These are phyloP conservation scores for Ceratoteleas bidentatus DNA, from an alignment of 1,140 invertebrate species.

Conservation along the genomic window DNA sequence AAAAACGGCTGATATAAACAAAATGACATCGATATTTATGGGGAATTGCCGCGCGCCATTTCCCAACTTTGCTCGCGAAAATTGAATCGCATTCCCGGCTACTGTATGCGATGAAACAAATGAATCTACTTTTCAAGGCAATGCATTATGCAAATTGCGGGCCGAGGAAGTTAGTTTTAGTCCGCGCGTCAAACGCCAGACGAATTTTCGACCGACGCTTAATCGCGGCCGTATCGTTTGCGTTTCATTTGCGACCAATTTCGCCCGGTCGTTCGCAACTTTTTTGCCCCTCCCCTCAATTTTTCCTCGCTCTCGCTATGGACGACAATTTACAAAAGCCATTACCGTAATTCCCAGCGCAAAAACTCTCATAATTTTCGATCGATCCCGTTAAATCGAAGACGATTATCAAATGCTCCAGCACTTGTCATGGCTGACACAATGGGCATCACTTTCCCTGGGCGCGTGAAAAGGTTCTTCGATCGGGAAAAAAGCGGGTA, in stretches of 20 bases:
- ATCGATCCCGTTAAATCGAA: not conserved
- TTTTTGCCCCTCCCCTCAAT: too few species aligned
- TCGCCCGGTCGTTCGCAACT: not conserved
- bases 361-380: too few species aligned
- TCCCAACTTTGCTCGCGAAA: conserved; percentile 3
- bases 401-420: not conserved
- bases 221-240: not conserved
- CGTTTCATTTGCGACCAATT: not conserved
- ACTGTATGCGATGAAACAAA: conserved; percentile 11
- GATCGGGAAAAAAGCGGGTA: conserved; percentile 7
- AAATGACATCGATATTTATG: conserved; percentile 27
- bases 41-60: conserved; percentile 3
- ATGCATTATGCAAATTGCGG: conserved; percentile 15
- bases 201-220: not conserved
- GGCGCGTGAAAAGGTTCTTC: not conserved
- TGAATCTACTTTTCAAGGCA: conserved; percentile 19
- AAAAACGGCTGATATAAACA: conserved; percentile 29
- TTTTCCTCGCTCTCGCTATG: too few species aligned
- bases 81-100: conserved; percentile 4
- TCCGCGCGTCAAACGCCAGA: not conserved
- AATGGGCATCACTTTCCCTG: not conserved
- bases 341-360: too few species aligned
- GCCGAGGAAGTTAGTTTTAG: not conserved
- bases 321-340: too few species aligned
- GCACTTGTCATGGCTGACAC: not conserved